Base-by-base conservation (phyloP, 2,888 invertebrate genomes). In the Acrobasis repandana region DNA sequence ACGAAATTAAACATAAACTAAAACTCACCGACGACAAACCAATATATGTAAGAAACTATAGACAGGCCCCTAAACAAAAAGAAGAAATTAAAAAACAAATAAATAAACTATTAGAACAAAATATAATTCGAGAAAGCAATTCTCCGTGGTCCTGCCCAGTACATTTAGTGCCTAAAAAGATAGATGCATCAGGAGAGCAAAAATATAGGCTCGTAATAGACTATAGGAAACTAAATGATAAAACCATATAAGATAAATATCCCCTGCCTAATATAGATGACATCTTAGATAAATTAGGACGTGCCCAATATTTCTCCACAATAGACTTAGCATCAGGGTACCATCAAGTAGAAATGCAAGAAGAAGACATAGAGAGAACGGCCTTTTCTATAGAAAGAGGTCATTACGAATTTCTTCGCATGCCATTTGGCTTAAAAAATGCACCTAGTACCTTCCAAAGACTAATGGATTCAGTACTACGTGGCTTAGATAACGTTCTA, bases 401-500 rank as follows among this genome's bases (percentile, higher is more conserved):
- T 10, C 79, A 80, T 38, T 79, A 72, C 28, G 78, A 80, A 62
- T 79, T 74, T 15, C 36, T 71, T 0, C 65, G 78, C 62, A 79
- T 78, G 76, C 77, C 76, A 0, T 76, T 78, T 58, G 77, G 76
- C 5, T 28, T 79, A 1, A 77, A 68, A 61, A 76, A 72, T 33
- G 71, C 76, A 9, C 79, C 78, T 0, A 70, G 70, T 20, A 76
- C 75, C 0, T 80, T 80, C 58, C 80, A 83, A 49, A 60, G 79
- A 64, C 16, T 77, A 18, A 75, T 83, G 75, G 76, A 82, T 58
- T 54, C 62, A 4, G 64, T 82, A 5, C 61, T 83, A 16, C 58
- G 73, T 43, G 74, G 74, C 0, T 56, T 81, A 62, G 63, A 66
- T 9, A 72, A 75, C 16, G 72, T 65, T 36, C 54, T 60, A 51